Conservation (phyloP, 2,888 invertebrate genomes). For the Hirudinaria manillensis region DNA sequence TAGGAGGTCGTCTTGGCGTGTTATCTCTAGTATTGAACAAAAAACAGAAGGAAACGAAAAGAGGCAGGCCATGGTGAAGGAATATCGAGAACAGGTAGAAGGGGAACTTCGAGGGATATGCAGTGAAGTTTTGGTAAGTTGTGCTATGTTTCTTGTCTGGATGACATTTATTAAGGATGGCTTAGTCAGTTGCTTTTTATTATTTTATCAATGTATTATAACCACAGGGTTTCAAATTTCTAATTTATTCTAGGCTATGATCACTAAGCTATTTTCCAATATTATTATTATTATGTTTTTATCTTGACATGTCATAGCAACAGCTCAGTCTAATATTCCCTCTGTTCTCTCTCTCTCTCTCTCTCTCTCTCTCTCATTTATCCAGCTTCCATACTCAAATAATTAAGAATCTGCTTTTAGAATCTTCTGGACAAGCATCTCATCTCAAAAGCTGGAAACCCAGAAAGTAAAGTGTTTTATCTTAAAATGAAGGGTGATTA, state of each 20-base stretch:
- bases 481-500: slow-evolving; percentile 99
- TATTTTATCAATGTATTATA: too few species aligned
- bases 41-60: slow-evolving; percentile 69
- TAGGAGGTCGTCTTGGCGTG: slow-evolving; percentile 93
- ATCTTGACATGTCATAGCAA: too few species aligned
- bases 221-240: too few species aligned
- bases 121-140: slow-evolving; percentile 91
- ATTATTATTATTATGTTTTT: too few species aligned
- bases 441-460: slow-evolving; percentile 95
- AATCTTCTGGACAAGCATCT: slow-evolving; percentile 94
- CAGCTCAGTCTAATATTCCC: too few species aligned
- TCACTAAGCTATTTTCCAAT: too few species aligned
- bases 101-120: slow-evolving; percentile 98
- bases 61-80: slow-evolving; percentile 98
- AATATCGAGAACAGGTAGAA: slow-evolving; percentile 99
- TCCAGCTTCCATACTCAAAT: too few species aligned
- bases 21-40: slow-evolving; percentile 97
- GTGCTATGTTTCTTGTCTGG: slow-evolving; percentile 57
- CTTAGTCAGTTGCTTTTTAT: neutral
- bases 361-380: too few species aligned
- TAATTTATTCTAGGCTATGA: too few species aligned
- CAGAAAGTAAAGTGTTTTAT: slow-evolving; percentile 99
- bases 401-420: slow-evolving; percentile 57
- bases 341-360: too few species aligned
- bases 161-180: too few species aligned